phyloP scores from a whole-genome alignment of 2,797 vertebrate genomes.

The Onychomys leucogaster region DNA sequence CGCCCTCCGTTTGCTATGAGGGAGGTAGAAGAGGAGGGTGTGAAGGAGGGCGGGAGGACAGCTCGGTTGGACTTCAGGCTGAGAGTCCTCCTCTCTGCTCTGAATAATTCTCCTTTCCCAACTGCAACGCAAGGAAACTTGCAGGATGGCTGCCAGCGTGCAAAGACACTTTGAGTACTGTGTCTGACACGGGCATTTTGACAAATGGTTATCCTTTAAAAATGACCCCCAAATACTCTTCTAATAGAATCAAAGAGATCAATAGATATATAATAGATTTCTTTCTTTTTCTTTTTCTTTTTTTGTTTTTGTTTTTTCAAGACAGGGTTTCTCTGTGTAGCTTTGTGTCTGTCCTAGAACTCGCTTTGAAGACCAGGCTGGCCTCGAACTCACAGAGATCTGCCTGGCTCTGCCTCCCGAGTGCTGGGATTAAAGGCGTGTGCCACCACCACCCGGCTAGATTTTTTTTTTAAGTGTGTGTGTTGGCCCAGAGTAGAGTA shows the following conservation, averaged over 20 bases:
- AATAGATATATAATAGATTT: constrained; percentile 37
- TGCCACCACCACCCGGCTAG: no score
- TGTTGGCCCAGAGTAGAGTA: constrained; percentile 37
- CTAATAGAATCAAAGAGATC: constrained; percentile 62
- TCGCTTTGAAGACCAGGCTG: no score
- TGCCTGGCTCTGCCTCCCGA: no score
- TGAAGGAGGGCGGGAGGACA: not conserved
- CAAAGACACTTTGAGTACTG: not conserved
- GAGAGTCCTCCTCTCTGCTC: not conserved
- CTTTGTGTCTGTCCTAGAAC: no score
- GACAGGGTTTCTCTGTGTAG: no score
- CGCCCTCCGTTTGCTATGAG: not conserved
- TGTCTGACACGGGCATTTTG: not conserved
- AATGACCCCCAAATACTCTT: constrained; percentile 58
- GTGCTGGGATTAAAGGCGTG: no score
- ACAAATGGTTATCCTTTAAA: constrained; percentile 52
- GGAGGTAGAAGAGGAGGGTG: not conserved
- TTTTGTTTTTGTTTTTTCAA: no score
- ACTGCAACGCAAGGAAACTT: not conserved
- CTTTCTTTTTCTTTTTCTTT: no score
- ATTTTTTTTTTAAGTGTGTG: not conserved
- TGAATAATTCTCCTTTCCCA: not conserved
- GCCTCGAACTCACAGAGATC: no score
- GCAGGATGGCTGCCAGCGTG: not conserved
- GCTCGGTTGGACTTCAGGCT: not conserved